Percentiles rank a stretch among this genome's conserved stretches.
phyloP scores from a whole-genome alignment of 2,888 invertebrate species.

The Pharmacophagus antenor region DNA sequence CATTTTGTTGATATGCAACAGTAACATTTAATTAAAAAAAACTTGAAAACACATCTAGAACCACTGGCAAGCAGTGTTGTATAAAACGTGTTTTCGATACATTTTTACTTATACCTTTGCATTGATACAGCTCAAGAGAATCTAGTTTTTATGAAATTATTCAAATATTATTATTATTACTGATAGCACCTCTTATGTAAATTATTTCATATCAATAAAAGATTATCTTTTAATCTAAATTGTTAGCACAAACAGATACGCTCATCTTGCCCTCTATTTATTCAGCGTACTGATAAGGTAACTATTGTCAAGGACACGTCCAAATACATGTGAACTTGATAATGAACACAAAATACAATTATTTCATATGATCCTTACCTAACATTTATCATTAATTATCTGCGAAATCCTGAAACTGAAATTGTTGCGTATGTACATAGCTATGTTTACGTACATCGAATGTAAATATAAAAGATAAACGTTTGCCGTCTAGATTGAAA shows the following conservation, averaged over 20 bases:
- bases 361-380: too few species aligned
- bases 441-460: neutral
- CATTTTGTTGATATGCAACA: too few species aligned
- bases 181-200: neutral
- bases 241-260: neutral
- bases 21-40: too few species aligned
- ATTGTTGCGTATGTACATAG: neutral
- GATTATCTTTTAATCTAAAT: neutral
- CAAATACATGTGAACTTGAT: neutral
- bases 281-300: neutral
- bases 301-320: neutral
- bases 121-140: neutral
- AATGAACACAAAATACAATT: too few species aligned
- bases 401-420: neutral
- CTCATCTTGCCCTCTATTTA: neutral
- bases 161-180: neutral
- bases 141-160: neutral
- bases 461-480: neutral
- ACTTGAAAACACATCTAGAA: too few species aligned
- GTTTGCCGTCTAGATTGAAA: neutral
- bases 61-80: too few species aligned
- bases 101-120: too few species aligned
- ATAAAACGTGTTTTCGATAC: too few species aligned
- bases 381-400: neutral
- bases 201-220: neutral